These are phyloP conservation scores for Oenanthe oenanthe DNA, from an alignment of 2,113 vertebrate species.

Conservation along the genomic window DNA sequence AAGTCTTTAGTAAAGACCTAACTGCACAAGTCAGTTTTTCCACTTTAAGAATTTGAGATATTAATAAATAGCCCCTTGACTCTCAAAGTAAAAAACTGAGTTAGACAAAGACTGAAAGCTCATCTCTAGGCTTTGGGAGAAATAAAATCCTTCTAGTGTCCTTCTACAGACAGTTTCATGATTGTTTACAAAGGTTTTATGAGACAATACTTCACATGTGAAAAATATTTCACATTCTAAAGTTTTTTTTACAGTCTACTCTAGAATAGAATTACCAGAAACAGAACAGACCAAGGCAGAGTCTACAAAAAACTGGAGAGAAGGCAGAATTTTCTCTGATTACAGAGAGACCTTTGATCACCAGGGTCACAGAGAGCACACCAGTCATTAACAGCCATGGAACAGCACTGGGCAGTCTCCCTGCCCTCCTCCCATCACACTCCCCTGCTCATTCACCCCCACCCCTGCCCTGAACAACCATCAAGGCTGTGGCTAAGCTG, in stretches of 20 bases:
- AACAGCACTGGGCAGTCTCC: not conserved
- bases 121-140: not conserved
- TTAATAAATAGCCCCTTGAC: not conserved
- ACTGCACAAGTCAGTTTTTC: slow-evolving; percentile 14
- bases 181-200: not conserved
- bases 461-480: not conserved
- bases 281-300: not conserved
- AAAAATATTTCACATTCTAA: not conserved
- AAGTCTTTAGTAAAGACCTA: not conserved
- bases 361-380: not conserved
- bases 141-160: not conserved
- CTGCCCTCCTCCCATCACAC: not conserved
- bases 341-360: not conserved
- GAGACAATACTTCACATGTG: not conserved
- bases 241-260: not conserved
- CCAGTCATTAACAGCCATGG: not conserved
- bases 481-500: not conserved
- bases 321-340: not conserved
- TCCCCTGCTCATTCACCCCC: not conserved
- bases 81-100: not conserved
- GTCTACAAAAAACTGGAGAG: not conserved
- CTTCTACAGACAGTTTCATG: not conserved
- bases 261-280: not conserved
- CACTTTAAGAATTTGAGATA: not conserved
- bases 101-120: not conserved